A percentile compares a stretch with the other conserved stretches of the same genome.
These are phyloP conservation scores for Hestina assimilis DNA, from an alignment of 1,140 invertebrate genomes.

Conservation along the genomic window DNA sequence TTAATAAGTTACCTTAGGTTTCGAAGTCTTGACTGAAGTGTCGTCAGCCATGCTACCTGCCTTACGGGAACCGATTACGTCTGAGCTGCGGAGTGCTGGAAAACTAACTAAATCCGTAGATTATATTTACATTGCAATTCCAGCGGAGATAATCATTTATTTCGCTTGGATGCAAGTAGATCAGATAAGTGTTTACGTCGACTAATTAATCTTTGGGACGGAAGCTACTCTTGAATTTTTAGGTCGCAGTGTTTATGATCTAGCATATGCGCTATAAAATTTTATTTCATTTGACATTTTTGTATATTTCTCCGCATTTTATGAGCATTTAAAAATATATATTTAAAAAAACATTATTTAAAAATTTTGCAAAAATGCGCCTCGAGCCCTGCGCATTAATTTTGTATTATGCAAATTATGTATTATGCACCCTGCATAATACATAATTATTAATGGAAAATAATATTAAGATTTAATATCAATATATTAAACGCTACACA, in stretches of 20 bases:
- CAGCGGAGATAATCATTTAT: conserved; percentile 65
- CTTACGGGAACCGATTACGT: conserved; percentile 35
- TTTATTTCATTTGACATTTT: neutral
- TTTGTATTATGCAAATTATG: too few relatives aligned
- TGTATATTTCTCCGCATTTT: too few relatives aligned
- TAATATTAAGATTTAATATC: too few relatives aligned
- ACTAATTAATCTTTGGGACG: conserved; percentile 67
- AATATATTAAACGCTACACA: too few relatives aligned
- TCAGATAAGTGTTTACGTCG: conserved; percentile 64
- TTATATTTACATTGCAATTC: conserved; percentile 64
- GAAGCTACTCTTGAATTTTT: conserved; percentile 53
- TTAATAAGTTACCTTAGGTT: conserved; percentile 33
- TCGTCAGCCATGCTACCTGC: conserved; percentile 31
- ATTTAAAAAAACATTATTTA: too few relatives aligned
- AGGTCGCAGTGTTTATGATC: conserved; percentile 32
- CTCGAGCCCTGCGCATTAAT: too few relatives aligned
- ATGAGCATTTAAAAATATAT: too few relatives aligned
- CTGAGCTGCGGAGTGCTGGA: conserved; percentile 42
- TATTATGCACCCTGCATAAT: too few relatives aligned
- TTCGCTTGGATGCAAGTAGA: conserved; percentile 59
- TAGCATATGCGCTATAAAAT: conserved; percentile 1
- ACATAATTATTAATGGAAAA: too few relatives aligned
- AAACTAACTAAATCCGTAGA: conserved; percentile 51
- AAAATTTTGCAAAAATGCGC: too few relatives aligned
- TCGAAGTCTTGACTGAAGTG: conserved; percentile 25